These are phyloP conservation scores for Syngnathus scovelli DNA, from an alignment of 2,113 vertebrate genomes.

Conservation along the genomic window DNA sequence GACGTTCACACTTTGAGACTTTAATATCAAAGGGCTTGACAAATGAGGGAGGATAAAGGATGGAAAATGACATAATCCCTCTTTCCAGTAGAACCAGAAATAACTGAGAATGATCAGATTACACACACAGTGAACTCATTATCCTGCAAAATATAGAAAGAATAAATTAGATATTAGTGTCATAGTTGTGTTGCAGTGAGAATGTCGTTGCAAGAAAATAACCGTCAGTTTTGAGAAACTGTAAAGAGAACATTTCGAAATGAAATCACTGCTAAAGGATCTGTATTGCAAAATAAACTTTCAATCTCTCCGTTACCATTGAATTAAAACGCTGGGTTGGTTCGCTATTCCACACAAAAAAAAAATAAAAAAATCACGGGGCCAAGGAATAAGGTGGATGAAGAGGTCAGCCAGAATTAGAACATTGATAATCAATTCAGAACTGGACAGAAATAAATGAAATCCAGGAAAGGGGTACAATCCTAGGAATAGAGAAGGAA, in stretches of 20 bases:
- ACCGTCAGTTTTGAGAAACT: background rate
- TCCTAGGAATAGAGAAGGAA: background rate
- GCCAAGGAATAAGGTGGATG: no score
- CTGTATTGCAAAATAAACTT: background rate
- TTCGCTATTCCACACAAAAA: no score
- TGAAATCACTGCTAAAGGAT: background rate
- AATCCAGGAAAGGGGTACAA: background rate
- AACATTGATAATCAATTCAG: no score
- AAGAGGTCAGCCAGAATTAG: no score
- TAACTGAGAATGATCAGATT: constrained; percentile 4
- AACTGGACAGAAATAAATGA: background rate
- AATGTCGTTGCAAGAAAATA: background rate
- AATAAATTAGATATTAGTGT: constrained; percentile 9
- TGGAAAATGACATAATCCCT: background rate
- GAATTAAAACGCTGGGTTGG: no score
- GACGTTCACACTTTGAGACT: constrained; percentile 11
- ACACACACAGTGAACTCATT: constrained; percentile 25
- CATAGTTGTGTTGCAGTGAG: background rate
- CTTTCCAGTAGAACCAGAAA: constrained; percentile 5
- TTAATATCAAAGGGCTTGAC: background rate
- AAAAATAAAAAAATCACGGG: no score
- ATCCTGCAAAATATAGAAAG: constrained; percentile 23
- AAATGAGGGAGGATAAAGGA: background rate
- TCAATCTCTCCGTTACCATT: background rate
- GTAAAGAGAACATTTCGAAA: background rate